A percentile compares a stretch with the other conserved stretches of the same genome.
These are phyloP conservation scores for Zosterops pallidus DNA, from an alignment of 2,113 vertebrate species.

Conservation along the genomic window DNA sequence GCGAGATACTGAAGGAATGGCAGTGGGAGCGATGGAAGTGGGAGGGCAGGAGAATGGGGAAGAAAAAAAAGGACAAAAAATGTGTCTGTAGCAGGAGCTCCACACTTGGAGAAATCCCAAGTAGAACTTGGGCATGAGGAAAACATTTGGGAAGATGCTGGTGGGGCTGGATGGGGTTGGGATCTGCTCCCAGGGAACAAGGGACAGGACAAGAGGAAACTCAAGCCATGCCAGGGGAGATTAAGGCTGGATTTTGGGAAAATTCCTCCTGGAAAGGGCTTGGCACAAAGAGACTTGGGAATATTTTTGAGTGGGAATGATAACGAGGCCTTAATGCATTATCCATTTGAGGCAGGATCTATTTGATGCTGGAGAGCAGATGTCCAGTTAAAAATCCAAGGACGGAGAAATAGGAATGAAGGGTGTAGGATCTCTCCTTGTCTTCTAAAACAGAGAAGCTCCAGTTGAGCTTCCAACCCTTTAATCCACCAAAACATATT, in stretches of 20 bases:
- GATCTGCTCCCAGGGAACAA: background rate
- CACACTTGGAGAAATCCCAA: background rate
- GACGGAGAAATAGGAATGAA: background rate
- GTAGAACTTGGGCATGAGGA: background rate
- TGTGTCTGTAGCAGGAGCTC: background rate
- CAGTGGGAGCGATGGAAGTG: background rate
- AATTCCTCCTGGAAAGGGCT: background rate
- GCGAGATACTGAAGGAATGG: accelerated
- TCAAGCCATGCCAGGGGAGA: background rate
- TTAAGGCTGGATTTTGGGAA: background rate
- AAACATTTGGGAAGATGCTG: background rate
- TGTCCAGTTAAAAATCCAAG: background rate
- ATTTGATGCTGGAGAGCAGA: background rate
- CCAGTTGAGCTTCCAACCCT: background rate
- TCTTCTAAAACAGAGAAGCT: background rate
- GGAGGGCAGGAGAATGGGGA: background rate
- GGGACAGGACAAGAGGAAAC: accelerated
- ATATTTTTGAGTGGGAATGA: background rate
- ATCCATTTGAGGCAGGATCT: background rate
- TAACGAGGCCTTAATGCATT: background rate
- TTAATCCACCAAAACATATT: background rate
- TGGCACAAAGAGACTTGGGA: background rate
- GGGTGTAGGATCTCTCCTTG: background rate
- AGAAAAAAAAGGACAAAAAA: background rate
- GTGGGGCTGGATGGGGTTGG: background rate